Conservation (phyloP, 2,888 invertebrate genomes). For the Perithous albicinctus region DNA sequence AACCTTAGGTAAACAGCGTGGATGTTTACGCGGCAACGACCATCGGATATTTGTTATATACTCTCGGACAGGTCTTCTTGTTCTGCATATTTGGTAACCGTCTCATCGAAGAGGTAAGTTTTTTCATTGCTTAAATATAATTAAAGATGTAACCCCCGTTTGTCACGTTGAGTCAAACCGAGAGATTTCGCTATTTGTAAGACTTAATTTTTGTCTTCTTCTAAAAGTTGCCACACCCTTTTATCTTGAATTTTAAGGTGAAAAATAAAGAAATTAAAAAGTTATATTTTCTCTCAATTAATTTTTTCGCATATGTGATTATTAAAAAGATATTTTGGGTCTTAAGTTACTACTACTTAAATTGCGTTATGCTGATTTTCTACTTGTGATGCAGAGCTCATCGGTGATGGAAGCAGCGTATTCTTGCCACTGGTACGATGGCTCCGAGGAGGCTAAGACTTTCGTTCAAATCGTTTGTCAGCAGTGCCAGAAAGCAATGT, state of each 20-base stretch:
- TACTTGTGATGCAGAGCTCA: slow-evolving; percentile 89
- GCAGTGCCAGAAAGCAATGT: slow-evolving; percentile 95
- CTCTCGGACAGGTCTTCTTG: slow-evolving; percentile 93
- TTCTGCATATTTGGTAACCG: slow-evolving; percentile 95
- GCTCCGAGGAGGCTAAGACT: slow-evolving; percentile 95
- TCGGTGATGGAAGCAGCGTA: slow-evolving; percentile 97
- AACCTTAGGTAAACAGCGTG: slow-evolving; percentile 89
- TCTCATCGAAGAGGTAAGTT: slow-evolving; percentile 92
- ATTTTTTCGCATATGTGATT: no score
- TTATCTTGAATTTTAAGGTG: no score
- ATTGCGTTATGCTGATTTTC: no score
- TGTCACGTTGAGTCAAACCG: neutral
- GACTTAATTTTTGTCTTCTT: no score
- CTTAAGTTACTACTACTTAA: no score
- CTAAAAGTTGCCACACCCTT: no score
- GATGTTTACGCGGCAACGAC: slow-evolving; percentile 92
- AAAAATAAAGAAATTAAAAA: no score
- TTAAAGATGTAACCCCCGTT: neutral
- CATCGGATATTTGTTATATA: slow-evolving; percentile 92
- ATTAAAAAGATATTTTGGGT: no score
- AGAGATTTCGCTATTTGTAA: no score
- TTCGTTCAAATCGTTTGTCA: slow-evolving; percentile 96
- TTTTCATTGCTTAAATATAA: neutral
- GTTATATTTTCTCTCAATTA: no score
- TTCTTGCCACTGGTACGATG: slow-evolving; percentile 96